Percentiles rank a stretch among this genome's conserved stretches.
Conservation (phyloP, 2,797 vertebrate genomes). For the Pseudochirops cupreus region DNA sequence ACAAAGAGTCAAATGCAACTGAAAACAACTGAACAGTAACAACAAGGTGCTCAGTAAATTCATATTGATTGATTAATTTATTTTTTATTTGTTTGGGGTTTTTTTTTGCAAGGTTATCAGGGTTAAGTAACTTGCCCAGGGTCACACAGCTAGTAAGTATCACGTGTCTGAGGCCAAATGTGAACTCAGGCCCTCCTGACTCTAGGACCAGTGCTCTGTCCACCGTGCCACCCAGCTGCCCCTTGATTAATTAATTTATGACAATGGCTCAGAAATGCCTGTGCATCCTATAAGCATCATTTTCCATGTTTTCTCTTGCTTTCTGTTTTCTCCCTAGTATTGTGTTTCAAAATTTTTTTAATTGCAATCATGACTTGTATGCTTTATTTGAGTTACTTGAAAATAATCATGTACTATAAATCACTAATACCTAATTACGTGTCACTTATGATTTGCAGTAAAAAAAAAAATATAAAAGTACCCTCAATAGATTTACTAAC, state of each 20-base stretch:
- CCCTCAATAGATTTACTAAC: not conserved
- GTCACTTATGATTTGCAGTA: conserved; percentile 49
- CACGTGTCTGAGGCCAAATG: too few relatives aligned
- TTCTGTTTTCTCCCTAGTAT: conserved; percentile 58
- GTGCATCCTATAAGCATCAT: conserved; percentile 47
- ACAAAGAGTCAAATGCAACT: conserved; percentile 39
- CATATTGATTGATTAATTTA: not conserved
- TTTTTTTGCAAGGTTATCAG: too few relatives aligned
- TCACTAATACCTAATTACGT: conserved; percentile 61
- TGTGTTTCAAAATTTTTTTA: conserved; percentile 57
- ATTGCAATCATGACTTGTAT: conserved; percentile 55
- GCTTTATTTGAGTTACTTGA: conserved; percentile 74
- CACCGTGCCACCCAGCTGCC: too few relatives aligned
- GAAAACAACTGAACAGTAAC: not conserved
- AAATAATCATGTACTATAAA: conserved; percentile 73
- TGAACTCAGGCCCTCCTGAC: too few relatives aligned
- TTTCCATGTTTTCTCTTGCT: not conserved
- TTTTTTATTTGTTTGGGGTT: too few relatives aligned
- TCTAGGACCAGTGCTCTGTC: too few relatives aligned
- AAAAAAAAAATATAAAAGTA: not conserved
- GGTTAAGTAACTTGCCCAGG: too few relatives aligned
- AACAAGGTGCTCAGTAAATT: conserved; percentile 7
- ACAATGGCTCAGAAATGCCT: conserved; percentile 76
- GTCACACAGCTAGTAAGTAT: too few relatives aligned
- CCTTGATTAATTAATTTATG: not conserved